Evolutionary conservation across 2,113 vertebrate genomes (phyloP), one percentile per base, ranked within the genome.

Genomic region (Salvelinus alpinus): DNA sequence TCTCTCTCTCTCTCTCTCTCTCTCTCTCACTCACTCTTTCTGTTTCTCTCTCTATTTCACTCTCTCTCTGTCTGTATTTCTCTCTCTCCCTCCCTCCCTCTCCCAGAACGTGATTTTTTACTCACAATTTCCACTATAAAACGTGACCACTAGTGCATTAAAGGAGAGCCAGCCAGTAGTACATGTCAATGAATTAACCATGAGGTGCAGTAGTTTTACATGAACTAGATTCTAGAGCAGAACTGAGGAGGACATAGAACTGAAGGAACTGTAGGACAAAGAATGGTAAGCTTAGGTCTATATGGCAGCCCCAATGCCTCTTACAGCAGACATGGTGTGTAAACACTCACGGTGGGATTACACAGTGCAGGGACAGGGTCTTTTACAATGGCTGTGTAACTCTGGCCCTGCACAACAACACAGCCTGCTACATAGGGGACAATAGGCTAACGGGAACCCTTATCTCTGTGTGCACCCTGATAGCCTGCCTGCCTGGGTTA

Each of bases 111-210:
- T 2, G 0, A 44, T 44, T 11, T 11, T 44, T 44, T 11, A 8
- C 38, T 44, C 38, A 20, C 18, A 38, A 38, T 25, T 29, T 64
- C 31, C 71, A 67, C 80, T 54, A 64, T 47, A 47, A 74, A 76
- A 73, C 18, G 38, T 12, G 27, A 20, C 62, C 51, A 27, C 22
- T 3, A 70, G 73, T 57, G 81, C 79, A 54, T 68, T 22, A 72
- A 84, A n/a, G 80, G 75, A 83, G 77, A 84, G 81, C 60, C 8
- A 47, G 14, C 71, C 78, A 74, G 16, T 54, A 54, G 51, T 18
- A 54, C 51, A 54, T 54, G 51, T 64, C 5, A 78, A 88, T 91
- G 86, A 91, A 90, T 91, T 85, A 91, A 76, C 88, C 84, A 89
- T 89, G 83, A 90, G 87, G 60, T 78, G 20, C 74, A 14, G 51